Conservation (phyloP, 2,113 vertebrate genomes). For the Diglossa brunneiventris region DNA sequence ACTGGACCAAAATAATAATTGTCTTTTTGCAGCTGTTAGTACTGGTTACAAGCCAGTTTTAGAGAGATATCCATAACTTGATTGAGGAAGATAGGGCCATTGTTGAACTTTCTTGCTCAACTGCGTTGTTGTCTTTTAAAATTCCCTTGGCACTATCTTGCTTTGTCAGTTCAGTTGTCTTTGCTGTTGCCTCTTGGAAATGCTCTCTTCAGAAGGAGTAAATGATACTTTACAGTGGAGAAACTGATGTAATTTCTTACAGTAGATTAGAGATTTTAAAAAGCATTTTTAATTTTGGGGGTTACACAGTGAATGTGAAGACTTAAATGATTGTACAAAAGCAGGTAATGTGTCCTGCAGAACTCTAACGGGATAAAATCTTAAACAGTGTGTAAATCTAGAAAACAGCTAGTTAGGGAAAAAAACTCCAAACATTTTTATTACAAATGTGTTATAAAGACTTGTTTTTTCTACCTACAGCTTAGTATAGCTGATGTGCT, state of each 20-base stretch:
- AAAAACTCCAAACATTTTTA: not conserved
- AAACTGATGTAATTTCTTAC: not conserved
- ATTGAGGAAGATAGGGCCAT: not conserved
- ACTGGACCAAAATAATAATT: not conserved
- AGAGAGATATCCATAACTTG: not conserved
- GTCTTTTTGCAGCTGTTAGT: not conserved
- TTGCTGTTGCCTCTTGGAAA: not conserved
- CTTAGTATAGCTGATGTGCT: not conserved
- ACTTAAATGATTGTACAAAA: not conserved
- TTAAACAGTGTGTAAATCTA: not conserved
- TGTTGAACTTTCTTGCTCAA: not conserved
- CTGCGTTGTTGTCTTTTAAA: not conserved
- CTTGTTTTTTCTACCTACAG: not conserved
- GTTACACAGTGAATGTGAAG: not conserved
- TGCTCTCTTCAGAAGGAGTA: not conserved
- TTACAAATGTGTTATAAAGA: not conserved
- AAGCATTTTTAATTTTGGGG: not conserved
- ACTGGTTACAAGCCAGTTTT: not conserved
- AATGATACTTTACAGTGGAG: not conserved
- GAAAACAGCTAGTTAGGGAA: not conserved
- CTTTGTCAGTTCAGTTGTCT: not conserved
- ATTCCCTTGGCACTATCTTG: not conserved
- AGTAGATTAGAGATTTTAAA: not conserved
- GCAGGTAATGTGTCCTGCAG: not conserved
- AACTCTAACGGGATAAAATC: not conserved